A percentile compares a stretch with the other conserved stretches of the same genome.
phyloP scores from a whole-genome alignment of 2,797 vertebrate genomes.

The Spheniscus humboldti region DNA sequence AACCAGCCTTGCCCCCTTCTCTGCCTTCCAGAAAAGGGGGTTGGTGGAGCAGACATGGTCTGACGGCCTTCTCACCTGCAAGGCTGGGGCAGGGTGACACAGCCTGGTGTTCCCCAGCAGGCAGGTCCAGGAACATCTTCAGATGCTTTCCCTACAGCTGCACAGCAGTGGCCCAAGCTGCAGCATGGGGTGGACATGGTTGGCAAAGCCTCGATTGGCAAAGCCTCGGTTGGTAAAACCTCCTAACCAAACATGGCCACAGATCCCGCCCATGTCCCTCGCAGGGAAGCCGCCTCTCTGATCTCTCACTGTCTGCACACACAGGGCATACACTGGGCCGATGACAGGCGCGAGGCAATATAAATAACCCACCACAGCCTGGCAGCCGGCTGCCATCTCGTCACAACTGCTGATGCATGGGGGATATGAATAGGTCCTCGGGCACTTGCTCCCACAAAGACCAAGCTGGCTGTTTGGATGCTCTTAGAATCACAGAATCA shows the following conservation, averaged over 20 bases:
- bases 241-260: neutral
- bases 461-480: fast-evolving
- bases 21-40: neutral
- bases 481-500: neutral
- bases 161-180: fast-evolving
- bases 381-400: neutral
- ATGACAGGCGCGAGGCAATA: neutral
- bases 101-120: neutral
- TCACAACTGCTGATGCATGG: neutral
- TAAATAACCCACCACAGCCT: neutral
- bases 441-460: neutral
- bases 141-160: neutral
- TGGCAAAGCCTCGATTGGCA: fast-evolving
- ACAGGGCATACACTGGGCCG: neutral
- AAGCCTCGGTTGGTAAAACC: neutral
- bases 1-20: neutral
- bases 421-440: neutral
- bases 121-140: neutral
- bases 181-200: fast-evolving
- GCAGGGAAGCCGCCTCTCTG: neutral
- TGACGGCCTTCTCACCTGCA: neutral
- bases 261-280: neutral
- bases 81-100: neutral
- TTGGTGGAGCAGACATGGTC: neutral
- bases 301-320: neutral